phyloP scores from a whole-genome alignment of 2,797 vertebrate species.

The Coilia nasus region DNA sequence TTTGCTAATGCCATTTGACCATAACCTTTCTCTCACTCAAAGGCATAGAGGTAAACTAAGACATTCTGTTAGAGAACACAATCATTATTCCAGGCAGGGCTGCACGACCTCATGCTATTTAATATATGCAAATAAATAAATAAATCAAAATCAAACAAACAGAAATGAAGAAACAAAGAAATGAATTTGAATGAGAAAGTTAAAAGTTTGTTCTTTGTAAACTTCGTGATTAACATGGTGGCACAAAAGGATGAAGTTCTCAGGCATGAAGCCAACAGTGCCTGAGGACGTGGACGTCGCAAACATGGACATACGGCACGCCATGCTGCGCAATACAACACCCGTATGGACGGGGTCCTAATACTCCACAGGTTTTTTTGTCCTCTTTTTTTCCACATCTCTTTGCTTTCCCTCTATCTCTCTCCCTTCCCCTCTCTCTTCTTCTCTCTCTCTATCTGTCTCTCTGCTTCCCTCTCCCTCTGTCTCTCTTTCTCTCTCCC shows the following conservation, averaged over 20 bases:
- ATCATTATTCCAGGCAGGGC: neutral
- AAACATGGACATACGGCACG: neutral
- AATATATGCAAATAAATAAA: neutral
- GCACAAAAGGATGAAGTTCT: neutral
- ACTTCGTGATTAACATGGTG: neutral
- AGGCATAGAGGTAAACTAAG: neutral
- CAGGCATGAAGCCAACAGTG: neutral
- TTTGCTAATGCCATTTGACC: neutral
- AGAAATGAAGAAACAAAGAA: neutral
- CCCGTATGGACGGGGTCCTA: conserved; percentile 4
- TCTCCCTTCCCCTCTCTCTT: neutral
- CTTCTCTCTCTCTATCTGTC: neutral
- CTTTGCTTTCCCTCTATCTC: too few species aligned
- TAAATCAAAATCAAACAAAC: neutral
- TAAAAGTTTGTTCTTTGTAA: neutral
- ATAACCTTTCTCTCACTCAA: neutral
- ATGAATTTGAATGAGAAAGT: neutral
- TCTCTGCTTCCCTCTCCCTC: neutral
- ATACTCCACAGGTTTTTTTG: neutral
- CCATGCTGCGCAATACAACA: neutral
- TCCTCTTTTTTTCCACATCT: too few species aligned
- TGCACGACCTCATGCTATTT: neutral
- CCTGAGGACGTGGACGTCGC: neutral
- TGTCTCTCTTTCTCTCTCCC: conserved; percentile 40
- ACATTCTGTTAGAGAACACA: neutral